Percentiles rank a stretch among this genome's conserved stretches.
phyloP scores from a whole-genome alignment of 2,888 invertebrate species.

The Chrysina gloriosa region DNA sequence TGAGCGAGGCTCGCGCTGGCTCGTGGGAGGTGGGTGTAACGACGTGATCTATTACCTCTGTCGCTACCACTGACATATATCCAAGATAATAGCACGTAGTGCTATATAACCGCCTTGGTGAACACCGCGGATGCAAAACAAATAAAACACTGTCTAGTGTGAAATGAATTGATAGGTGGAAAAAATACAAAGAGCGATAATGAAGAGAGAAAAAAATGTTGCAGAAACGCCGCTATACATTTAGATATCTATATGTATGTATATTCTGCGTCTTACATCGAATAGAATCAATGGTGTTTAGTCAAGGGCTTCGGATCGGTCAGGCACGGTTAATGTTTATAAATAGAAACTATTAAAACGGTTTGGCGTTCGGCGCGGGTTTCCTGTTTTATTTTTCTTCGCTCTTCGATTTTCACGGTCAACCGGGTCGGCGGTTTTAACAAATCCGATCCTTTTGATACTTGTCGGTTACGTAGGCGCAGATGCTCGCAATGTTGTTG shows the following conservation, averaged over 20 bases:
- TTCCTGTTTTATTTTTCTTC: constrained; percentile 26
- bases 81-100: constrained; percentile 1
- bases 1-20: background rate
- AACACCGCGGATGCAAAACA: background rate
- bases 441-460: background rate
- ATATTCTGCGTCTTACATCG: too few species aligned
- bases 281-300: too few species aligned
- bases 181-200: too few species aligned
- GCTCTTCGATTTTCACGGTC: background rate
- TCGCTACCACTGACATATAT: constrained; percentile 35
- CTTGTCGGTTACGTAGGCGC: background rate
- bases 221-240: too few species aligned
- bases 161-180: too few species aligned
- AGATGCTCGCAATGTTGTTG: background rate
- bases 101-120: background rate
- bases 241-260: too few species aligned
- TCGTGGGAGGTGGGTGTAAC: constrained; percentile 36
- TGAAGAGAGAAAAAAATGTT: too few species aligned
- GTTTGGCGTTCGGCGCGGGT: constrained; percentile 9
- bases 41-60: constrained; percentile 26
- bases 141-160: background rate
- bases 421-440: background rate
- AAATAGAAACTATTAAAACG: constrained; percentile 27
- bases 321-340: constrained; percentile 16
- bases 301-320: background rate